Conservation (phyloP, 2,797 vertebrate genomes). For the Poeciliopsis turneri region DNA sequence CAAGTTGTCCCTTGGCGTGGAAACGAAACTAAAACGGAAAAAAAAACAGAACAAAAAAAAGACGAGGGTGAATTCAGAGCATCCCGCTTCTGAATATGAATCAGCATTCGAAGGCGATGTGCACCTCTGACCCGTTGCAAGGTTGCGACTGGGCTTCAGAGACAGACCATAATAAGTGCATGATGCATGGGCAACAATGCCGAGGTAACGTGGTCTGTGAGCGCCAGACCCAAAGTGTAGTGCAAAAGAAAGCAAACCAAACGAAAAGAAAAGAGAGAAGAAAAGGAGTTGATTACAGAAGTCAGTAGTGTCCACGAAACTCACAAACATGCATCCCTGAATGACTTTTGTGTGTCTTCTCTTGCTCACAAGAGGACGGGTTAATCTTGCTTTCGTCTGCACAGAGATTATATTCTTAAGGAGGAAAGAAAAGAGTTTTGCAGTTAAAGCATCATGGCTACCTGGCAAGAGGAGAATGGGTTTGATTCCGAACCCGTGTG, state of each 20-base stretch:
- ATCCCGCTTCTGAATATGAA: conserved; percentile 59
- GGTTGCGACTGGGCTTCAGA: conserved; percentile 71
- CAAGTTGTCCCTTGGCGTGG: conserved; percentile 60
- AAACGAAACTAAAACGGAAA: not conserved
- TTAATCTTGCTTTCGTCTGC: conserved; percentile 76
- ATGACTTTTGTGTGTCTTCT: conserved; percentile 80
- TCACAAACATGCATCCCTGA: conserved; percentile 86
- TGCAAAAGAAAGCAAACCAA: conserved; percentile 85
- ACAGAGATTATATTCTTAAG: conserved; percentile 71
- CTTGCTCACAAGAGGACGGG: conserved; percentile 74
- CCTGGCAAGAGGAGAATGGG: conserved; percentile 73
- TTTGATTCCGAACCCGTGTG: conserved; percentile 73
- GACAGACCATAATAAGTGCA: conserved; percentile 84
- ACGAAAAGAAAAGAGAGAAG: conserved; percentile 66
- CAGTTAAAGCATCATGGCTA: conserved; percentile 80
- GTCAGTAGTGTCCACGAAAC: conserved; percentile 80
- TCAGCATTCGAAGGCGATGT: conserved; percentile 56
- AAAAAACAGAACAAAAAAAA: conserved; percentile 10
- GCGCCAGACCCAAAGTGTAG: conserved; percentile 82
- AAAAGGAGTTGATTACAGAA: conserved; percentile 70
- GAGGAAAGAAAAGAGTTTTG: conserved; percentile 74
- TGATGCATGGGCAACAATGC: conserved; percentile 83
- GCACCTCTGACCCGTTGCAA: conserved; percentile 64
- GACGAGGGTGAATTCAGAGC: conserved; percentile 38
- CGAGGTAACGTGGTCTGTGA: conserved; percentile 86